Evolutionary conservation across 1,140 invertebrate genomes (phyloP).

Genomic region (Hycleus phaleratus): DNA sequence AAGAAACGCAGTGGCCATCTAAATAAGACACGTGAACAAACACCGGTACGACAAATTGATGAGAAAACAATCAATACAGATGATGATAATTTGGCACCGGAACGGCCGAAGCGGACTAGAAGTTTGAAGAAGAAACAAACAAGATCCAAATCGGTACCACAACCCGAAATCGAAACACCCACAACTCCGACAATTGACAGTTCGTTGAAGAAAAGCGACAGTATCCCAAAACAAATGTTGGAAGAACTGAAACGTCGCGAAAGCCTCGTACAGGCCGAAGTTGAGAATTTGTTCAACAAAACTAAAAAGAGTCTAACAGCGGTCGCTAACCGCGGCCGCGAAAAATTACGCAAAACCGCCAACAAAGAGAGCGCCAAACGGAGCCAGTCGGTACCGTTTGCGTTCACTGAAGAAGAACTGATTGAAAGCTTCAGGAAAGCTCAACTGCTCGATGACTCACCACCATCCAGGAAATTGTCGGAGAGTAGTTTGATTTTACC

Average conservation of each 20-base stretch:
- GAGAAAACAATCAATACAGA: conserved; percentile 21
- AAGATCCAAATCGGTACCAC: neutral
- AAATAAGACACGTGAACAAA: conserved; percentile 29
- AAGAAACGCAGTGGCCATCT: conserved; percentile 45
- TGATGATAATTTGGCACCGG: conserved; percentile 23
- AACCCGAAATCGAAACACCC: neutral
- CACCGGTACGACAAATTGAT: conserved; percentile 26
- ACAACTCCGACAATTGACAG: neutral
- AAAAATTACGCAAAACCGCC: conserved; percentile 19
- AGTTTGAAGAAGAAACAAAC: conserved; percentile 16
- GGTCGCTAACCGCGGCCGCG: conserved; percentile 23
- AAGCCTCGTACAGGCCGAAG: conserved; percentile 30
- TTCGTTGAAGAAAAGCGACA: neutral
- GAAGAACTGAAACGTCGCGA: conserved; percentile 16
- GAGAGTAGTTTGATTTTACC: conserved; percentile 1
- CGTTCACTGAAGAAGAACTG: conserved; percentile 45
- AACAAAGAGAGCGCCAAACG: conserved; percentile 35
- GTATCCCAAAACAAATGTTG: neutral
- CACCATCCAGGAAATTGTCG: conserved; percentile 14
- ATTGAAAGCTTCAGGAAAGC: conserved; percentile 44
- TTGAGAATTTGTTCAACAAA: conserved; percentile 28
- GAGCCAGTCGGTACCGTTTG: conserved; percentile 44
- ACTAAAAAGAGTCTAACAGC: conserved; percentile 28
- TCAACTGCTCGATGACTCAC: conserved; percentile 29
- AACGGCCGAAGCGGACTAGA: conserved; percentile 18